Conservation (phyloP, 1,140 invertebrate genomes). For the Drosophila nebulosa region DNA sequence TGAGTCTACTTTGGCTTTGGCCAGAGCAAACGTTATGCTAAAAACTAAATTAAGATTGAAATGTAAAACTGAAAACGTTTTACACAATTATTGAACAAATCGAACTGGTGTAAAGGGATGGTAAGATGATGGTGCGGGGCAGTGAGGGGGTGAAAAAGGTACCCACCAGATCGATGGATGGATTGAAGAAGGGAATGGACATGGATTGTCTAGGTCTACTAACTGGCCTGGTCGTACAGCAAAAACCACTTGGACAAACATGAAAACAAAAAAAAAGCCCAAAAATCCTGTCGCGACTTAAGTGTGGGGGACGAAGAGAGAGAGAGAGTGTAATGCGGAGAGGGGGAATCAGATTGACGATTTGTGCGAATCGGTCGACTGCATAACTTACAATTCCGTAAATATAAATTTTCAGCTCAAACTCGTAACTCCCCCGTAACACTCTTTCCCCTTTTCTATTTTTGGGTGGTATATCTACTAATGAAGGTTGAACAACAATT, state of each 20-base stretch:
- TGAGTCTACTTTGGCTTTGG: constrained; percentile 3
- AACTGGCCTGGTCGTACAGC: constrained; percentile 62
- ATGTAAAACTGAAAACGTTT: constrained; percentile 81
- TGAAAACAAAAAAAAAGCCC: constrained; percentile 13
- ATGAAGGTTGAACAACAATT: constrained; percentile 49
- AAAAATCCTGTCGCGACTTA: constrained; percentile 40
- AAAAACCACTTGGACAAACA: constrained; percentile 63
- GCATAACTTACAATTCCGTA: constrained; percentile 80
- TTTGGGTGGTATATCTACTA: constrained; percentile 32
- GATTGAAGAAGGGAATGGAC: not conserved
- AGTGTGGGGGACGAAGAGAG: not conserved
- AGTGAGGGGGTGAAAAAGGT: not conserved
- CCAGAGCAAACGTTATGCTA: constrained; percentile 68
- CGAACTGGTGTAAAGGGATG: not conserved
- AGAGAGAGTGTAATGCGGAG: too few relatives aligned
- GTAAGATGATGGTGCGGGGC: too few relatives aligned
- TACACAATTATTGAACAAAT: constrained; percentile 78
- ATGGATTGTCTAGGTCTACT: not conserved
- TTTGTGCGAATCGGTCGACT: constrained; percentile 68
- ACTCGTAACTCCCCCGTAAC: not conserved
- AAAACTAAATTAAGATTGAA: constrained; percentile 81
- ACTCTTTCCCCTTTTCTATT: constrained; percentile 3
- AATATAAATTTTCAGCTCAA: constrained; percentile 67
- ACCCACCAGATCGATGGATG: not conserved
- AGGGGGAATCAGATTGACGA: not conserved